Evolutionary conservation across 2,113 vertebrate genomes (phyloP), one percentile per base, ranked within the genome.

Genomic region (Hyperopisus bebe): DNA sequence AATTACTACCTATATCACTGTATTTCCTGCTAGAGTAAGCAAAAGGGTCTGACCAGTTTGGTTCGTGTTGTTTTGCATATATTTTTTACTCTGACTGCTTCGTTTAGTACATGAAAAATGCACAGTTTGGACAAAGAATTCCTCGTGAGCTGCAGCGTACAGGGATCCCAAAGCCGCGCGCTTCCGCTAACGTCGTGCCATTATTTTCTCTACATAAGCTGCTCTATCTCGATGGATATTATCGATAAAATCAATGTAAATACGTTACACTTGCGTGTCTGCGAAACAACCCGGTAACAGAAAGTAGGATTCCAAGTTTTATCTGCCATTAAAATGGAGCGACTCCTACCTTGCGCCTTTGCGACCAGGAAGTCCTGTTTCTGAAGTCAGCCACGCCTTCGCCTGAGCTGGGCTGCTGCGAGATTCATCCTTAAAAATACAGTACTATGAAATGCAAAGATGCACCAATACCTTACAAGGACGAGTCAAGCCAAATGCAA

Each of bases 301-400:
- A 50, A 74, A 66, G 90, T 39, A 84, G 3, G 11, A 55, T 42
- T 24, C 42, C 48, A 58, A 51, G 92, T 87, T 21, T 55, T 90
- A 2, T 89, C 85, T 8, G 1, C 21, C 31, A 44, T 44, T 35
- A 24, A 62, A 92, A 77, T 90, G 90, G 13, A 83, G 87, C 90
- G 87, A 50, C 85, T 92, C 93, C 94, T 95, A 96, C 95, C 95
- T 95, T 94, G 89, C 92, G 91, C 93, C 87, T 93, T 88, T 88
- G 94, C 91, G 90, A 93, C 93, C 95, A 96, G 96, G 96, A 96
- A 96, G 93, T 95, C 90, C 90, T 93, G 93, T 89, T 70, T 80
- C 91, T 91, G 87, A 35, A 48, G 90, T 80, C 17, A 10, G 74
- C 53, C 35, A 53, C 24, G 2, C 70, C 50, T 83, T 53, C 24